Conservation (phyloP, 1,140 invertebrate species). For the Periplaneta americana region DNA sequence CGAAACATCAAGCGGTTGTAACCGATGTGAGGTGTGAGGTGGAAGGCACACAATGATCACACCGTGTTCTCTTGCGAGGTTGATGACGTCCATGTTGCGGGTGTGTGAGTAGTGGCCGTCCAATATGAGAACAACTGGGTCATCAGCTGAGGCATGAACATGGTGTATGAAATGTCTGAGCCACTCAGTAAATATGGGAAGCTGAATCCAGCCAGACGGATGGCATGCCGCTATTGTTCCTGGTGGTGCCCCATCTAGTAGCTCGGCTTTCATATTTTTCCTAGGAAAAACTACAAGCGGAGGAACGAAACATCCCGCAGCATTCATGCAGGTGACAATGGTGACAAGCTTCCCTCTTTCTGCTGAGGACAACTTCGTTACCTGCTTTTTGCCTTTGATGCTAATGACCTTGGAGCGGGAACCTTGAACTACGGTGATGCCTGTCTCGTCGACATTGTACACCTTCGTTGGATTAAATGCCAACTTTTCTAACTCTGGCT, state of each 20-base stretch:
- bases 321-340: conserved; percentile 31
- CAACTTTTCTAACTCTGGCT: conserved; percentile 13
- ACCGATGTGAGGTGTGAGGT: conserved; percentile 33
- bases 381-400: conserved; percentile 28
- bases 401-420: conserved; percentile 29
- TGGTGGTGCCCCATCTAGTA: conserved; percentile 23
- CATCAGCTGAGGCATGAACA: conserved; percentile 20
- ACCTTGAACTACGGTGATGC: conserved; percentile 29
- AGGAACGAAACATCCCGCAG: conserved; percentile 28
- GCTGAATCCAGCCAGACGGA: conserved; percentile 31
- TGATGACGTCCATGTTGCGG: conserved; percentile 34
- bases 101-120: conserved; percentile 36
- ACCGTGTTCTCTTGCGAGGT: conserved; percentile 30
- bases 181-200: conserved; percentile 33
- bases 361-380: conserved; percentile 26
- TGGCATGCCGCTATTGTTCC: conserved; percentile 27
- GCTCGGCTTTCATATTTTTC: conserved; percentile 22
- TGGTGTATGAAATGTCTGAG: conserved; percentile 31
- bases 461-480: background rate
- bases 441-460: conserved; percentile 34
- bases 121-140: conserved; percentile 32
- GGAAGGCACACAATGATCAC: conserved; percentile 32
- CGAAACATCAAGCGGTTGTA: conserved; percentile 35
- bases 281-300: conserved; percentile 34
- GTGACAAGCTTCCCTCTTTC: conserved; percentile 33